Conservation (phyloP, 2,797 vertebrate species). For the Salmo trutta region DNA sequence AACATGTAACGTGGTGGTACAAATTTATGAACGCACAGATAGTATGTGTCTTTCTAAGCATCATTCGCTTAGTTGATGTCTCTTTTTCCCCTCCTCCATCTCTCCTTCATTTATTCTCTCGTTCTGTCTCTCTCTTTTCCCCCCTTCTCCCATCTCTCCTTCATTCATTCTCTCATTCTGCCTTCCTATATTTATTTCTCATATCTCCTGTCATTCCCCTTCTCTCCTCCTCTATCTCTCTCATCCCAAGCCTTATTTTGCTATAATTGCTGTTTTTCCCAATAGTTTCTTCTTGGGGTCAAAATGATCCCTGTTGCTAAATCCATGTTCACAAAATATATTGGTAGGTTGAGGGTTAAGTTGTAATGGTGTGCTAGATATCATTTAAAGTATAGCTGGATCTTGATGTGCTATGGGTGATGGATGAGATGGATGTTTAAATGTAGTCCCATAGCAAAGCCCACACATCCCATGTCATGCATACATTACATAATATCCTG, state of each 20-base stretch:
- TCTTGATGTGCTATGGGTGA: slow-evolving; percentile 42
- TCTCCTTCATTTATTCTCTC: background rate
- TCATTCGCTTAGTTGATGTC: slow-evolving; percentile 28
- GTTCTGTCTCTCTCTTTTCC: background rate
- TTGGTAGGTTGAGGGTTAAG: too few species aligned
- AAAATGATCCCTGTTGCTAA: too few species aligned
- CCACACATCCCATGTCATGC: slow-evolving; percentile 40
- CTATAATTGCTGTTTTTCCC: slow-evolving; percentile 15
- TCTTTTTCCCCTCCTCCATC: slow-evolving; percentile 6
- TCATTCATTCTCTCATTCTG: too few species aligned
- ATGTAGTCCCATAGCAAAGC: slow-evolving; percentile 55
- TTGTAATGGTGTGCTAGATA: too few species aligned
- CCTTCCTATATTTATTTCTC: too few species aligned
- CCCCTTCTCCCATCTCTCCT: too few species aligned
- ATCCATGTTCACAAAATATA: too few species aligned
- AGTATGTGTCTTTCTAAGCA: slow-evolving; percentile 19
- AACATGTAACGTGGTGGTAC: slow-evolving; percentile 53
- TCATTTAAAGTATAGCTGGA: background rate
- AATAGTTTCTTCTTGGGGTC: background rate
- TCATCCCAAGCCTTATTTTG: slow-evolving; percentile 3
- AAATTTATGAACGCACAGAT: slow-evolving; percentile 52
- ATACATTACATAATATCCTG: slow-evolving; percentile 12
- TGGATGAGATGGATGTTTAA: slow-evolving; percentile 33
- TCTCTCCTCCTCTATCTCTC: background rate
- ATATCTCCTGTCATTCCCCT: too few species aligned